Base-by-base conservation (phyloP, 2,888 invertebrate species). In the Brenthis daphne region DNA sequence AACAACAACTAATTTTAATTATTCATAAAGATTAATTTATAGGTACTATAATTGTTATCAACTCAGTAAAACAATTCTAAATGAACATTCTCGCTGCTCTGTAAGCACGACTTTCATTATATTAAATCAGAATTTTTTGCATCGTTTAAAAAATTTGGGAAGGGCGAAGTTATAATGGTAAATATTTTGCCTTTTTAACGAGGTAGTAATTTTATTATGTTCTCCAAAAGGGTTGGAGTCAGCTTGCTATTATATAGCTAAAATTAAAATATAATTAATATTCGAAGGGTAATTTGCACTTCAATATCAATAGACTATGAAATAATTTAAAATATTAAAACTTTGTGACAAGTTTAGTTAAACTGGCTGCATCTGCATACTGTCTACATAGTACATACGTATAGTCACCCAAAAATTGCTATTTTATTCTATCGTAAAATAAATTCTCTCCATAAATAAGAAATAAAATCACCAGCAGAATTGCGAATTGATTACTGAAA, bases 131-230 rank as follows among this genome's bases (percentile, higher is more conserved):
- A 37, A 54, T 53, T 54, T 53, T 63, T 63, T 54, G 63, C 53
- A 53, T 24, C 54, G 63, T 63, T 53, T 54, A 20, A 54, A 63
- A 63, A 54, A 63, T 43, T 63, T 54, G 8, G 63, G 53, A 5
- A 54, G 43, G 24, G 14, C 50, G 63, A 54, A 33, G 13, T 60
- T 60, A 50, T 58, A 58, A 58, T 60, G 60, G 60, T 60, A 60
- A 60, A 60, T 60, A 60, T 60, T 50, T 50, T 60, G 50, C 50
- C 60, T 60, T 60, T 57, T 60, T 60, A 60, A 60, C 60, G 50
- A 60, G 50, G 60, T 33, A 60, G 33, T 50, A 50, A 60, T 50
- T 50, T 60, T 60, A 60, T 60, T 50, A 60, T 50, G 29, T 60
- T 33, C 50, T 8, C 50, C 33, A 50, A 60, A 60, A 50, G 60